Evolutionary conservation across 2,797 vertebrate genomes (phyloP).

Genomic region (Champsocephalus gunnari): DNA sequence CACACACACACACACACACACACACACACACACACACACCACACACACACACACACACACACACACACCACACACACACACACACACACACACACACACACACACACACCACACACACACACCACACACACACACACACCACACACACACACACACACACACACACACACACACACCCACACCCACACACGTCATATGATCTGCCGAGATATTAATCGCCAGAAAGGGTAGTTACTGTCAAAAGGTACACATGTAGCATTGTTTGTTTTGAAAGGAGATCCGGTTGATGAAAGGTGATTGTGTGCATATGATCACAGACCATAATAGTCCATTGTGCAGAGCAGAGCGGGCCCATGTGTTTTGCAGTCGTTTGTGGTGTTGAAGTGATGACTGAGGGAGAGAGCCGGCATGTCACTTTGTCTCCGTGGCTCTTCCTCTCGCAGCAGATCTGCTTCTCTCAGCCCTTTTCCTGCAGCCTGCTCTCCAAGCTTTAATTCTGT

Average conservation of each 20-base stretch:
- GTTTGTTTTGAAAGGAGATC: conserved; percentile 64
- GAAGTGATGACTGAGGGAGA: conserved; percentile 69
- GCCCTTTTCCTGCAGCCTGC: conserved; percentile 22
- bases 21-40: conserved; percentile 16
- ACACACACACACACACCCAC: conserved; percentile 20
- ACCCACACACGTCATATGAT: conserved; percentile 39
- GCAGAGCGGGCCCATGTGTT: conserved; percentile 74
- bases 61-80: conserved; percentile 19
- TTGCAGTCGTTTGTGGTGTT: conserved; percentile 73
- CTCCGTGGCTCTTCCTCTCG: conserved; percentile 51
- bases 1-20: conserved; percentile 28
- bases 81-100: conserved; percentile 29
- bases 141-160: conserved; percentile 27
- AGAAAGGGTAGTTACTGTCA: conserved; percentile 57
- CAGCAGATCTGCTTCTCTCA: conserved; percentile 51
- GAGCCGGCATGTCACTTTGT: conserved; percentile 60
- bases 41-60: conserved; percentile 27
- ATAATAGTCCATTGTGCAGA: conserved; percentile 63
- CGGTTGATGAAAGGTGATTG: conserved; percentile 43
- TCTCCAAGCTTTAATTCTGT: conserved; percentile 12
- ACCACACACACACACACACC: conserved; percentile 18
- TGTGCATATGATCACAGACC: conserved; percentile 15
- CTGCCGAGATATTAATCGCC: conserved; percentile 56
- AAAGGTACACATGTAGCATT: conserved; percentile 59
- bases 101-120: conserved; percentile 20